phyloP scores from a whole-genome alignment of 64 coral and sea anemone genomes.

The Pachyseris speciosa region DNA sequence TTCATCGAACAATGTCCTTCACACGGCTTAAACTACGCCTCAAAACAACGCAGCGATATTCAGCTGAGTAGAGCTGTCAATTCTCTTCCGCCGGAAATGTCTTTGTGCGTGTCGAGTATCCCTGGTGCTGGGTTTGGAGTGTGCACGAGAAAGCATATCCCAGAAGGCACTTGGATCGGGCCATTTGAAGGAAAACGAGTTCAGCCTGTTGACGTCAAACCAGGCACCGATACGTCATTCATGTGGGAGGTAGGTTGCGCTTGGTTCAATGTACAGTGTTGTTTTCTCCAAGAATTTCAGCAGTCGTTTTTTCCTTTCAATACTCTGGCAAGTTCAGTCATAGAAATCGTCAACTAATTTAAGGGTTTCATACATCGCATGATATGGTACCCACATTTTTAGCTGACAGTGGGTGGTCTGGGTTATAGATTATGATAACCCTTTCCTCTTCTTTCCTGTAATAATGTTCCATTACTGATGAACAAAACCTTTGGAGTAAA shows the following conservation, averaged over 20 bases:
- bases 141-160: constrained; percentile 48
- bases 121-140: constrained; percentile 67
- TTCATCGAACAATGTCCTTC: neutral
- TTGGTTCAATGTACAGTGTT: neutral
- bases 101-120: constrained; percentile 68
- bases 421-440: no score
- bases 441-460: no score
- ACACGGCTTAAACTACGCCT: neutral
- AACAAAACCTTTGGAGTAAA: no score
- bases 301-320: no score
- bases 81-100: constrained; percentile 58
- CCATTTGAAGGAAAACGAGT: constrained; percentile 63
- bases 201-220: neutral
- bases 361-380: no score
- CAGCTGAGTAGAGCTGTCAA: neutral
- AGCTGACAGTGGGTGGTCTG: no score
- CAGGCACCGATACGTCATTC: neutral
- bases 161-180: constrained; percentile 73
- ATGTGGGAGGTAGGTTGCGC: constrained; percentile 71
- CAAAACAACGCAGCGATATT: neutral
- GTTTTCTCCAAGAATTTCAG: neutral
- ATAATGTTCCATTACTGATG: no score
- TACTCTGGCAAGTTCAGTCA: no score
- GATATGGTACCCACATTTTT: no score
- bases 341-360: no score